Conservation (phyloP, 2,888 invertebrate genomes). For the Chrysolina americana region DNA sequence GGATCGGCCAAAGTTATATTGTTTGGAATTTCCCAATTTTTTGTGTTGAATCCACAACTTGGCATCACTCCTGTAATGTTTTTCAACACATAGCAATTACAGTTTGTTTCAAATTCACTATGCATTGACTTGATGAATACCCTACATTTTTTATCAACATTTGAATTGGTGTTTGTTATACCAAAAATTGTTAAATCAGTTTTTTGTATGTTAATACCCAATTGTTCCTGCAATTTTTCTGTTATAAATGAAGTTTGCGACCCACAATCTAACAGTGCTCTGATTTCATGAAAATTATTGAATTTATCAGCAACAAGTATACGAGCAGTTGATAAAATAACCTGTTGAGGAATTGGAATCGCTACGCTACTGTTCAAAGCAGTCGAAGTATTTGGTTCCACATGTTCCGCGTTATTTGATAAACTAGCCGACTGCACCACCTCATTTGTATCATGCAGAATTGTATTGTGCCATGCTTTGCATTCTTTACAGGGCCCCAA, state of each 20-base stretch:
- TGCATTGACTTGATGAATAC: neutral
- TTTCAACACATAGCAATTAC: neutral
- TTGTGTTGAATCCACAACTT: neutral
- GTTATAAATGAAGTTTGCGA: slow-evolving; percentile 19
- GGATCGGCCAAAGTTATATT: neutral
- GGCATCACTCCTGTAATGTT: neutral
- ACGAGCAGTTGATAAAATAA: no score
- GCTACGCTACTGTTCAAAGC: no score
- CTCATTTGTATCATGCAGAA: no score
- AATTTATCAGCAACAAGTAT: no score
- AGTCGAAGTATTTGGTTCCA: no score
- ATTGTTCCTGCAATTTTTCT: slow-evolving; percentile 1
- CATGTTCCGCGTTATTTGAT: no score
- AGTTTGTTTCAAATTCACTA: neutral
- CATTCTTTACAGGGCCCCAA: no score
- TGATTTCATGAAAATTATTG: no score
- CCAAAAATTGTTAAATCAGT: neutral
- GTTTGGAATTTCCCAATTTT: neutral
- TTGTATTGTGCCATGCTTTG: no score
- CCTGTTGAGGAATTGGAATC: no score
- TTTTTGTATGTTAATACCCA: neutral
- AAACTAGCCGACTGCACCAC: no score
- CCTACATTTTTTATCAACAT: neutral
- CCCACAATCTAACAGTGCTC: slow-evolving; percentile 21
- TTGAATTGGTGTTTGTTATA: neutral